Evolutionary conservation across 2,888 invertebrate genomes (phyloP).

Genomic region (Pyrrhosoma nymphula): DNA sequence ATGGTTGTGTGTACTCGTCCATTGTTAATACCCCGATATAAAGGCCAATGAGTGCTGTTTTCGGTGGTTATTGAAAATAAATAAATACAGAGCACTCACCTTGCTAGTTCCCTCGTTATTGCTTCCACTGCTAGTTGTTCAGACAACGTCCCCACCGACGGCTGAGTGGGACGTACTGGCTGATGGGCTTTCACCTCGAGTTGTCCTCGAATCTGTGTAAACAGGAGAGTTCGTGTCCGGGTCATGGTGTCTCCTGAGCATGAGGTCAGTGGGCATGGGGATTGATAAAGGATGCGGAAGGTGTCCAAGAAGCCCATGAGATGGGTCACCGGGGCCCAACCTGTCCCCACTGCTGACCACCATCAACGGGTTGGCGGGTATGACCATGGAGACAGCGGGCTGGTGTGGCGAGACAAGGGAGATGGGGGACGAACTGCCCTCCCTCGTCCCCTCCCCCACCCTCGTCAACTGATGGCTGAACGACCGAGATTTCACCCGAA

Average conservation of each 20-base stretch:
- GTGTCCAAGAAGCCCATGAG: neutral
- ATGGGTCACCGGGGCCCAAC: neutral
- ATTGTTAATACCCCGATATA: too few relatives aligned
- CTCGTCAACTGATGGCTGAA: neutral
- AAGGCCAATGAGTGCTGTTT: too few relatives aligned
- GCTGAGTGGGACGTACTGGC: neutral
- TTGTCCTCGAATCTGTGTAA: conserved; percentile 21
- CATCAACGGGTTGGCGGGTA: conserved; percentile 60
- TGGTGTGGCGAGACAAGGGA: conserved; percentile 17
- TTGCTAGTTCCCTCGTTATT: too few relatives aligned
- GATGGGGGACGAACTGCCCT: conserved; percentile 13
- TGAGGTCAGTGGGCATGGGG: conserved; percentile 9
- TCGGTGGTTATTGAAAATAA: too few relatives aligned
- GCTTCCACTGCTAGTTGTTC: neutral
- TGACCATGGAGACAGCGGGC: conserved; percentile 42
- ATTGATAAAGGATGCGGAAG: neutral
- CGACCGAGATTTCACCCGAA: conserved; percentile 42
- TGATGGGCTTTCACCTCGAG: neutral
- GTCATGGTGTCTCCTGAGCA: conserved; percentile 29
- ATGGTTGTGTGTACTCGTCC: too few relatives aligned
- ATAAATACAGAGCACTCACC: too few relatives aligned
- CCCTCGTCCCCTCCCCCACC: neutral
- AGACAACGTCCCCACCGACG: conserved; percentile 12
- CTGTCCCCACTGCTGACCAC: conserved; percentile 30
- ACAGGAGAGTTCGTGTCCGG: neutral